Percentiles rank a stretch among this genome's conserved stretches.
These are phyloP conservation scores for Leucophora obtusa DNA, from an alignment of 2,888 invertebrate species.

Conservation along the genomic window DNA sequence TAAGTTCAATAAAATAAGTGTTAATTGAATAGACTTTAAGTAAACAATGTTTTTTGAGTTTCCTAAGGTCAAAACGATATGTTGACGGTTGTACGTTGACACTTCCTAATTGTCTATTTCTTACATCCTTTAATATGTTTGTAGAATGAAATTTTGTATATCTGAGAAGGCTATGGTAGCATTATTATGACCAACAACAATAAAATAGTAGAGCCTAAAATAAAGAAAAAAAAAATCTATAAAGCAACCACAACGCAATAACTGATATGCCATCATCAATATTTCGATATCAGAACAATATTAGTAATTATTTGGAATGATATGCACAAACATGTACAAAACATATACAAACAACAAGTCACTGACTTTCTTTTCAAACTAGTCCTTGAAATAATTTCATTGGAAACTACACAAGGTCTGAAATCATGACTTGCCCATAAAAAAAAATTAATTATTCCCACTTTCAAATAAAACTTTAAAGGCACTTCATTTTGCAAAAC, in stretches of 20 bases:
- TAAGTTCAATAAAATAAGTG: not conserved
- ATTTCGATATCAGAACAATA: not conserved
- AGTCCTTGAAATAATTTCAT: conserved; percentile 38
- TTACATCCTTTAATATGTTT: too few species aligned
- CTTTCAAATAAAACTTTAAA: too few species aligned
- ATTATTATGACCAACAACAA: too few species aligned
- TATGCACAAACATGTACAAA: conserved; percentile 8
- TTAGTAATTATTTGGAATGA: conserved; percentile 36
- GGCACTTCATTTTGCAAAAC: too few species aligned
- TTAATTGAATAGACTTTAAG: conserved; percentile 24
- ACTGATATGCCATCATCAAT: conserved; percentile 1
- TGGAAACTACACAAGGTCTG: not conserved
- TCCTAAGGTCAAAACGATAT: not conserved
- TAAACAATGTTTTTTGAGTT: not conserved
- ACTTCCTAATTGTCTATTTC: too few species aligned
- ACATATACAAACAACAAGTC: conserved; percentile 22
- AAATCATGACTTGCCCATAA: too few species aligned
- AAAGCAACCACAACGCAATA: not conserved
- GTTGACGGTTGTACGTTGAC: too few species aligned
- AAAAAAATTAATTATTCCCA: too few species aligned
- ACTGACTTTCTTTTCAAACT: conserved; percentile 41
- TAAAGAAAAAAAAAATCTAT: not conserved
- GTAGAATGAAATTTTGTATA: too few species aligned
- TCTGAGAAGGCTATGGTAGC: too few species aligned
- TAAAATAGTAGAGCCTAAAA: not conserved